phyloP scores from a whole-genome alignment of 2,797 vertebrate genomes.

The Bradypodion pumilum region DNA sequence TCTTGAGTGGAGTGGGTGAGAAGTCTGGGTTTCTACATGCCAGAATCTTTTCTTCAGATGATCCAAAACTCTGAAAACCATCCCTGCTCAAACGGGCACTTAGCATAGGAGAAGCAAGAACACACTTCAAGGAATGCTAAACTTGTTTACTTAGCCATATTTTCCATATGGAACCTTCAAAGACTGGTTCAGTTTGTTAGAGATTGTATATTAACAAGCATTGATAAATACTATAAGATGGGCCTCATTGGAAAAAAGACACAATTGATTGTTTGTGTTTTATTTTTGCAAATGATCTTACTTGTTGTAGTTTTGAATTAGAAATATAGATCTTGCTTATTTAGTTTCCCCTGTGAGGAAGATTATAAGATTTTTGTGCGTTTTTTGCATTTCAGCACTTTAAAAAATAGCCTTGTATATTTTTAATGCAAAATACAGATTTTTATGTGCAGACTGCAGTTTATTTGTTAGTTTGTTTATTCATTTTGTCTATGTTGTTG shows the following conservation, averaged over 20 bases:
- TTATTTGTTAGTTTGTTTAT: too few relatives aligned
- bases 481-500: too few relatives aligned
- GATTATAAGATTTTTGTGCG: too few relatives aligned
- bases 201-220: not conserved
- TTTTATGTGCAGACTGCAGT: too few relatives aligned
- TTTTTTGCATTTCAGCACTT: too few relatives aligned
- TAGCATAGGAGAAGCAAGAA: not conserved
- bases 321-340: too few relatives aligned
- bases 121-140: not conserved
- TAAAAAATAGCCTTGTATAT: too few relatives aligned
- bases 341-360: too few relatives aligned
- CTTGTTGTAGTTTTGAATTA: constrained; percentile 12
- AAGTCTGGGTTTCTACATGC: not conserved
- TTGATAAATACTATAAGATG: not conserved
- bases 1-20: not conserved
- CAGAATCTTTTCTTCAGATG: not conserved
- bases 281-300: not conserved
- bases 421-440: too few relatives aligned
- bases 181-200: not conserved
- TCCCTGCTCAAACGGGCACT: not conserved
- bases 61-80: not conserved
- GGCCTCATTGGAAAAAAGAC: not conserved
- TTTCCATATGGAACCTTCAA: not conserved
- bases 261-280: not conserved
- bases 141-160: not conserved